Evolutionary conservation across 1,140 invertebrate genomes (phyloP).

Genomic region (Calliopsis andreniformis): DNA sequence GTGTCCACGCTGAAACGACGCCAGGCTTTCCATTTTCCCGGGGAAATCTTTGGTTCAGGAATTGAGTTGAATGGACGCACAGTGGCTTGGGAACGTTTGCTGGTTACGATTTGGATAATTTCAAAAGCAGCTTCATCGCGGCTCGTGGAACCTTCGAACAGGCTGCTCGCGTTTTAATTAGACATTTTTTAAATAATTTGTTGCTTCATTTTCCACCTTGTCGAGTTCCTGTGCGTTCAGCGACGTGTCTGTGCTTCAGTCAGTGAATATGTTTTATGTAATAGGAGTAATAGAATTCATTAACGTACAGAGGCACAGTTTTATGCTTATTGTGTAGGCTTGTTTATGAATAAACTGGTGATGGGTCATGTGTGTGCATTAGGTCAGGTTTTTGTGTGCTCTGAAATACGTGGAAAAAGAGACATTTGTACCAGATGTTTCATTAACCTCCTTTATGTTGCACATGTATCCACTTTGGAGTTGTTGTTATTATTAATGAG

Average conservation of each 20-base stretch:
- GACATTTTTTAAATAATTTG: background rate
- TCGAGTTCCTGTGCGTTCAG: too few species aligned
- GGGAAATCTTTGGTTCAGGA: background rate
- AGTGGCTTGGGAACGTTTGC: background rate
- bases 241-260: background rate
- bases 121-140: background rate
- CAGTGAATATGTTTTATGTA: background rate
- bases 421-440: too few species aligned
- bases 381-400: too few species aligned
- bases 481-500: too few species aligned
- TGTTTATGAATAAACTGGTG: too few species aligned
- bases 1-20: slow-evolving; percentile 16
- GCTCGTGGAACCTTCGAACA: background rate
- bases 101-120: background rate
- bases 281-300: background rate
- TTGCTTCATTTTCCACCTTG: background rate
- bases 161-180: background rate
- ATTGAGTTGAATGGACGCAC: background rate
- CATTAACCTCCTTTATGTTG: too few species aligned
- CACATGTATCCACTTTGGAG: too few species aligned
- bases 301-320: background rate
- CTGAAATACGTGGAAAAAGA: too few species aligned
- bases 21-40: slow-evolving; percentile 34
- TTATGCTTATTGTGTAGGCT: background rate
- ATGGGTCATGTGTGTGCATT: too few species aligned